Base-by-base conservation (phyloP, 2,888 invertebrate genomes). In the Piscicola geometra region DNA sequence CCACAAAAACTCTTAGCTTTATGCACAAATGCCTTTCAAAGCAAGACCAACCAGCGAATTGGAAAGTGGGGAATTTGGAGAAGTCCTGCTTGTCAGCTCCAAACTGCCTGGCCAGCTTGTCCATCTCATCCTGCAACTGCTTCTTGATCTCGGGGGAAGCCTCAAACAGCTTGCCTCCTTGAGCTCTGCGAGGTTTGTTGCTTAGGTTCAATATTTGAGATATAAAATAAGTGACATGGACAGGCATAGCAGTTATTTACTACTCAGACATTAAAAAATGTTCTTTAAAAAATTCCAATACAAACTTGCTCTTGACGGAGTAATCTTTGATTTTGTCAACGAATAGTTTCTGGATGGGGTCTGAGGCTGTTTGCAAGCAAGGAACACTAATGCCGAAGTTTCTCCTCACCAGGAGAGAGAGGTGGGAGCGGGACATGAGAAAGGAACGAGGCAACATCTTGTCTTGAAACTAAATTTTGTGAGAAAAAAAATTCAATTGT, bases 281-380 rank as follows among this genome's bases (percentile, higher is more conserved):
- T n/a, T n/a, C n/a, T n/a, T n/a, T n/a, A n/a, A n/a, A n/a, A n/a
- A n/a, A n/a, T n/a, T n/a, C n/a, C n/a, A 50, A 28, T 28, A 89
- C 90, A 88, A 89, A 94, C 94, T 89, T 86, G 88, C 92, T 91
- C 85, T 94, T 93, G 81, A 90, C 88, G 84, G 90, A 91, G 88
- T 94, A 97, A 87, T 95, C 94, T 79, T 90, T 89, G 80, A 96
- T 89, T 89, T 96, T 95, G 81, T 95, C 93, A 56, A 96, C 85
- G 86, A 97, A 97, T 72, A 96, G 87, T 86, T 95, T 91, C 86
- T 96, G 96, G 83, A 97, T 93, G 2, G 96, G 95, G 85, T 97
- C 96, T 9, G 36, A 41, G n/a, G 70, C 30, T 12, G 71, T 28
- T 79, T 83, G 83, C 21, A 76, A 76, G 15, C 79, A 78, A 1